phyloP scores from a whole-genome alignment of 2,888 invertebrate species.

The Onthophagus sagittarius region DNA sequence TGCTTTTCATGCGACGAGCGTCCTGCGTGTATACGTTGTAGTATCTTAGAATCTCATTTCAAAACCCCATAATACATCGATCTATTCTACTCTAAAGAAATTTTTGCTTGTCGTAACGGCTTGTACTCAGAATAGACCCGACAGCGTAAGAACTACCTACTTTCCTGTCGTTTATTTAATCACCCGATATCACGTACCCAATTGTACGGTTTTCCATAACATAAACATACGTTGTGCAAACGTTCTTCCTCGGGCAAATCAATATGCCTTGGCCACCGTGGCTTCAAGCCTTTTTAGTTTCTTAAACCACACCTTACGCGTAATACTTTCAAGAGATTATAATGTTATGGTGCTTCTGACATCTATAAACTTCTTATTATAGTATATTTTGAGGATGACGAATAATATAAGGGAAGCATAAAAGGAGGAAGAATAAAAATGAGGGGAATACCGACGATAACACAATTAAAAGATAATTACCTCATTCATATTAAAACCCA shows the following conservation, averaged over 20 bases:
- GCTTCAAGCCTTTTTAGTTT: not conserved
- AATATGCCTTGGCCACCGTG: not conserved
- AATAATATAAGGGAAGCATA: not conserved
- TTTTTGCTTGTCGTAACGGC: not conserved
- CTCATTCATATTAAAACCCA: not conserved
- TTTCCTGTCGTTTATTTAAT: slow-evolving; percentile 11
- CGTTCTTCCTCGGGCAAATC: not conserved
- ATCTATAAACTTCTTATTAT: not conserved
- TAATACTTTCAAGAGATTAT: not conserved
- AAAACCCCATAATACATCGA: not conserved
- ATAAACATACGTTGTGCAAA: not conserved
- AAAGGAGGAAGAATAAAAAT: not conserved
- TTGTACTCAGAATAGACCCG: not conserved
- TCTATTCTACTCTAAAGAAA: not conserved
- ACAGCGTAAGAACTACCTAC: slow-evolving; percentile 8
- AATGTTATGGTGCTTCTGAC: not conserved
- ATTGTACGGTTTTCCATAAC: not conserved
- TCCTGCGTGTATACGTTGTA: not conserved
- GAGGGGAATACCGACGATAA: not conserved
- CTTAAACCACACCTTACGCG: not conserved
- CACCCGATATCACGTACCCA: not conserved
- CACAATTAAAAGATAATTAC: not conserved
- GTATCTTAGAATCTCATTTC: not conserved
- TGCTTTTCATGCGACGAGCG: not conserved
- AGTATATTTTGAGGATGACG: no score